Evolutionary conservation across 2,888 invertebrate species (phyloP).

Genomic region (Drosophila melanosoma): DNA sequence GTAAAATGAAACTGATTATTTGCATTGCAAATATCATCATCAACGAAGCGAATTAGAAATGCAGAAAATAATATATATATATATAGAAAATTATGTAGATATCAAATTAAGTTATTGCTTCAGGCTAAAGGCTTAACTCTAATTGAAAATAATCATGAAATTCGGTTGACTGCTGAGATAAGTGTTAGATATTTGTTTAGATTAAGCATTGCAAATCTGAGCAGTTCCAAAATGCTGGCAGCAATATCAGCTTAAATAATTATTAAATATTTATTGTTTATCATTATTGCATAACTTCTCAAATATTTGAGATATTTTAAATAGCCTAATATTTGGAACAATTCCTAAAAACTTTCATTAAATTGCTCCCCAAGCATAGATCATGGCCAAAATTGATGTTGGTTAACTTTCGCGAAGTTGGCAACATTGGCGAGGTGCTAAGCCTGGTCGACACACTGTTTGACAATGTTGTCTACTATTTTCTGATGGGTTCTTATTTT

Average conservation of each 20-base stretch:
- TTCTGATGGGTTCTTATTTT: neutral
- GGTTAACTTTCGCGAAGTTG: constrained; percentile 22
- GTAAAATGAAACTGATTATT: constrained; percentile 73
- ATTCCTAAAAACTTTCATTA: neutral
- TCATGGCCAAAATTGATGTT: constrained; percentile 39
- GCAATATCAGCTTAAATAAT: neutral
- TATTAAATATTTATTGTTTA: neutral
- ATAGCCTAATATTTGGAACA: neutral
- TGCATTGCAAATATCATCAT: constrained; percentile 71
- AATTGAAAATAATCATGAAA: constrained; percentile 24
- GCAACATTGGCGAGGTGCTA: constrained; percentile 40
- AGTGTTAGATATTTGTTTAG: neutral
- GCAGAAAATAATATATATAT: constrained; percentile 16
- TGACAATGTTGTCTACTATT: constrained; percentile 35
- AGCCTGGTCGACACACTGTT: constrained; percentile 38
- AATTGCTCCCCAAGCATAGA: constrained; percentile 24
- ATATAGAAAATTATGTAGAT: neutral
- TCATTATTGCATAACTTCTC: neutral
- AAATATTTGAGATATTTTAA: no score
- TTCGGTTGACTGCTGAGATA: neutral
- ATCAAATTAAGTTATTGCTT: neutral
- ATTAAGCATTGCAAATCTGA: constrained; percentile 1
- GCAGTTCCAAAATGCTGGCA: neutral
- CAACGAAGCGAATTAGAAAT: constrained; percentile 43
- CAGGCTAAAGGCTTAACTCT: constrained; percentile 5